Percentiles rank a stretch among this genome's conserved stretches.
Conservation (phyloP, 2,888 invertebrate genomes). For the Drosophila putrida region DNA sequence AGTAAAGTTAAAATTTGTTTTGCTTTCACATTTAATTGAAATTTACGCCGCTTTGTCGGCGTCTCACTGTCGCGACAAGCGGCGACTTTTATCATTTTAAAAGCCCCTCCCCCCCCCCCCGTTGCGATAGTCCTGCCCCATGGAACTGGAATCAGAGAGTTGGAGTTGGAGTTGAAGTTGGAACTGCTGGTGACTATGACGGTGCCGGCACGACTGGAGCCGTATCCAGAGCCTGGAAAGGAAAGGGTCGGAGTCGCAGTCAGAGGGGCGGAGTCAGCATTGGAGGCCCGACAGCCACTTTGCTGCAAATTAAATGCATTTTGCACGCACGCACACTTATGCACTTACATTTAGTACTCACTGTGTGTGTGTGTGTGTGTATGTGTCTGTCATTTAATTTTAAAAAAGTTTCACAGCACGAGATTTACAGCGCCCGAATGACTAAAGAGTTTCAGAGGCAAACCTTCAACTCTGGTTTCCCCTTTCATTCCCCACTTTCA, state of each 20-base stretch:
- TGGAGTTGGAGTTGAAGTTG: conserved; percentile 25
- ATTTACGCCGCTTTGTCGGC: conserved; percentile 83
- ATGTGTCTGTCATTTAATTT: conserved; percentile 71
- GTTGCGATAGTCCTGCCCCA: conserved; percentile 39
- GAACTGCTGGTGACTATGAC: conserved; percentile 34
- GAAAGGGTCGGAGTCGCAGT: conserved; percentile 20
- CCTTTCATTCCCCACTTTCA: conserved; percentile 26
- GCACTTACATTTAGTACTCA: conserved; percentile 33
- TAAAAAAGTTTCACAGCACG: conserved; percentile 70
- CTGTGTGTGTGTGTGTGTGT: conserved; percentile 48
- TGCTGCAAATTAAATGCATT: conserved; percentile 80
- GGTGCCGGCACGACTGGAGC: conserved; percentile 78
- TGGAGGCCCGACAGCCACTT: conserved; percentile 63
- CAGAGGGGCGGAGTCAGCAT: conserved; percentile 6
- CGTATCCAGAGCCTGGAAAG: conserved; percentile 42
- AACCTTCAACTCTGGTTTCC: conserved; percentile 13
- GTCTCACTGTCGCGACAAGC: conserved; percentile 76
- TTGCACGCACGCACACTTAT: conserved; percentile 57
- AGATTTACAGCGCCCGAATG: conserved; percentile 70
- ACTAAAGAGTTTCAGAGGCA: conserved; percentile 40
- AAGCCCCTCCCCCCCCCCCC: conserved; percentile 60
- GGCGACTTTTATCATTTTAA: conserved; percentile 80
- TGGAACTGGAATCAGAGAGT: not conserved
- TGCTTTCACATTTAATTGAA: conserved; percentile 83
- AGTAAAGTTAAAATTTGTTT: conserved; percentile 79